Base-by-base conservation (phyloP, 2,113 vertebrate genomes). In the Gopherus evgoodei region DNA sequence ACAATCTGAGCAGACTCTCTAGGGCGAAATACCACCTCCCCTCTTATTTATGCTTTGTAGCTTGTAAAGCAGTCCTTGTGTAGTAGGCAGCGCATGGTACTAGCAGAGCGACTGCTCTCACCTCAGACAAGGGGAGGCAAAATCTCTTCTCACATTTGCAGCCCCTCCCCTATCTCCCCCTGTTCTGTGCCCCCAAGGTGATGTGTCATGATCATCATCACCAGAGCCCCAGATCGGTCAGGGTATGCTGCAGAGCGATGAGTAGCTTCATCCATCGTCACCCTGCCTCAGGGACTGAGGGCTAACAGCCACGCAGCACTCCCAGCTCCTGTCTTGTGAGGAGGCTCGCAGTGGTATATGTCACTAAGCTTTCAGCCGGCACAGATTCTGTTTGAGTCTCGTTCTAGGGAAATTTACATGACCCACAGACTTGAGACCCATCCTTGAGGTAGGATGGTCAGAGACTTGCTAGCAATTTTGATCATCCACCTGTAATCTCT, bases 271-370 rank as follows among this genome's bases (percentile, higher is more conserved):
- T 76, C 72, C 42, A 42, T 44, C 10, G 19, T 50, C 22, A 27
- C 35, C 22, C 3, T 19, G 59, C 31, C 47, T 47, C 29, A 47
- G 56, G 16, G 49, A 16, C 16, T 12, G 9, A 83, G 8, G 31
- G 69, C 38, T 38, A 27, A 44, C 59, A 90, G 47, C 13, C 72
- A 57, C 59, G 42, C 35, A 24, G 2, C 17, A 21, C 38, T 6
- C 53, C 14, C 25, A 17, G 24, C 47, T 44, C 53, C n/a, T 12
- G 2, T 12, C 72, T 82, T 3, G 10, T 75, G 31, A 54, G 69
- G 44, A 47, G 42, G 2, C 50, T 81, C 54, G 0, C 56, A 52
- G 0, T 17, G 62, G 35, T 11, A 2, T 50, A 17, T 83, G 50
- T 76, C 62, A 21, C 52, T 75, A 29, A 80, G 29, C 35, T 62